Evolutionary conservation across 2,113 vertebrate species (phyloP), one percentile per base, ranked within the genome.

Genomic region (Silurus meridionalis): DNA sequence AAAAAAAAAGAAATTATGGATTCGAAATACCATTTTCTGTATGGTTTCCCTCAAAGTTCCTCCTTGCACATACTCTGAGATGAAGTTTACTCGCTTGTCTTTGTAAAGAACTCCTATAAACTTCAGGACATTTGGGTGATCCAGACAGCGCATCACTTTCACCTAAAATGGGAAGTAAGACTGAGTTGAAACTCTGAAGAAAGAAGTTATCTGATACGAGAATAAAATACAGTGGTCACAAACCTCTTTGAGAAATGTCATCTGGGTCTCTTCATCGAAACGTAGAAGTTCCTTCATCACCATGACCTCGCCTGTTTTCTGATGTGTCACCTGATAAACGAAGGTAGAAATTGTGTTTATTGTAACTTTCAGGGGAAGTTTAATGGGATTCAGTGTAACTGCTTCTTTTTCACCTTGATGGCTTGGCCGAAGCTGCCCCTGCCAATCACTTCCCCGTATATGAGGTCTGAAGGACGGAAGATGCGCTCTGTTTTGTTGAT

Each of bases 61-160:
- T 1, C 97, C 98, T 81, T 96, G 96, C 91, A 99, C 97, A 91
- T 97, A 99, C 89, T 99, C 98, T 0, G 98, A 97, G 91, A 99
- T 97, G 87, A 99, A 97, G 92, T 99, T 97, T 86, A 99, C 94
- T 82, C 96, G 93, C 92, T 98, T 99, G 94, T 99, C 97, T 91
- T 99, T 99, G 87, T 99, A 99, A 83, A 99, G 96, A 53, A 99
- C 94, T 6, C 98, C 98, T 0, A 99, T 99, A 91, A 99, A 99
- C 93, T 94, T 97, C 60, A 99, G 95, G 77, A 99, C 98, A 0
- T 99, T 99, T 48, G 98, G 98, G 89, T 99, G 98, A 88, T 99
- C 97, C 75, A 99, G 93, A 88, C 98, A 98, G 5, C 98, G 95
- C 98, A 99, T 99, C 91, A 99, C 97, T 91, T 99, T 99, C 87